Evolutionary conservation across 2,888 invertebrate species (phyloP).

Genomic region (Diaphora mendica): DNA sequence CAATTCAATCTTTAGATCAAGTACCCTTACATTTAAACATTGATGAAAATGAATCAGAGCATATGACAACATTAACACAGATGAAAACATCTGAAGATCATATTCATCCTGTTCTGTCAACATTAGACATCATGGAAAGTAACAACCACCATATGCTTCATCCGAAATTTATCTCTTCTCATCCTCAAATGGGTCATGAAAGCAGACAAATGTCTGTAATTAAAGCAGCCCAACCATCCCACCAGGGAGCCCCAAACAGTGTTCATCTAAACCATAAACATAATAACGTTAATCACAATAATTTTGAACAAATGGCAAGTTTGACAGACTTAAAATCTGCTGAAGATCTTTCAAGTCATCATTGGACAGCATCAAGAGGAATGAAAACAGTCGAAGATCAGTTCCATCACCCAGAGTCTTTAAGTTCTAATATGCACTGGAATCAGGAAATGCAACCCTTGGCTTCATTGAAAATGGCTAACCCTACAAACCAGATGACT

Average conservation of each 20-base stretch:
- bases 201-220: constrained; percentile 36
- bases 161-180: constrained; percentile 24
- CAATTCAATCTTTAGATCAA: constrained; percentile 14
- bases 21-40: not conserved
- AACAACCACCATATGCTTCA: constrained; percentile 27
- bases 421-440: not conserved
- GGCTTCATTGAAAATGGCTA: not conserved
- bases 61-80: not conserved
- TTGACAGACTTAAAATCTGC: constrained; percentile 5
- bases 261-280: not conserved
- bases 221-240: constrained; percentile 32
- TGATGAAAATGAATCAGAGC: constrained; percentile 16
- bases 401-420: not conserved
- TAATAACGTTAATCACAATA: not conserved
- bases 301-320: not conserved
- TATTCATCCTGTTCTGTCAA: not conserved
- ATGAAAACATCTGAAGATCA: constrained; percentile 9
- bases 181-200: constrained; percentile 32
- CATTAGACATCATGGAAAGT: constrained; percentile 27
- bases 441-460: not conserved
- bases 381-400: constrained; percentile 5
- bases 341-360: constrained; percentile 9
- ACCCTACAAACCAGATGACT: not conserved
- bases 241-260: not conserved
- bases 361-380: constrained; percentile 28